These are phyloP conservation scores for Melanogrammus aeglefinus DNA, from an alignment of 2,797 vertebrate species.

Conservation along the genomic window DNA sequence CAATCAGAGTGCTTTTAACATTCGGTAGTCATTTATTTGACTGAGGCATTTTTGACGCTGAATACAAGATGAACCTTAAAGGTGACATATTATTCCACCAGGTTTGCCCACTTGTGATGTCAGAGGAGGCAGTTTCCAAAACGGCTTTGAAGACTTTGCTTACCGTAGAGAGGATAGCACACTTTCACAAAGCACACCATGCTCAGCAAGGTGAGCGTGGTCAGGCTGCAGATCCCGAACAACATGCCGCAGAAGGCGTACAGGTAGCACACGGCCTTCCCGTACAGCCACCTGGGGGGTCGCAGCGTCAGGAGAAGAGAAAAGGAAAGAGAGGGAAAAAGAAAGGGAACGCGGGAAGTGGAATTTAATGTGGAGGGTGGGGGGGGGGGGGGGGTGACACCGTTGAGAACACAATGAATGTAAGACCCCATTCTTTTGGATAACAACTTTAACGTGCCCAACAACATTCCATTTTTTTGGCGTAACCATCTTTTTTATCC, in stretches of 20 bases:
- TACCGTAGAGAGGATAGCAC: conserved; percentile 78
- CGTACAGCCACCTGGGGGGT: conserved; percentile 69
- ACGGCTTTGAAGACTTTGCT: conserved; percentile 21
- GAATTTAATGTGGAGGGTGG: no score
- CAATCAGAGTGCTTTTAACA: no score
- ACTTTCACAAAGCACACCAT: conserved; percentile 82
- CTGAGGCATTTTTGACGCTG: no score
- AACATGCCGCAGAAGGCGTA: conserved; percentile 81
- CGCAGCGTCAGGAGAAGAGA: conserved; percentile 8
- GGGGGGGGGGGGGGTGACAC: not conserved
- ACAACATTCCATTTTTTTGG: not conserved
- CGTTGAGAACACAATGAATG: conserved; percentile 14
- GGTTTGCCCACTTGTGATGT: no score
- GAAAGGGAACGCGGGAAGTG: conserved; percentile 16
- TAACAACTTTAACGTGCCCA: not conserved
- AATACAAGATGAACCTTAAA: no score
- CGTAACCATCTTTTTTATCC: not conserved
- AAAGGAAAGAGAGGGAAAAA: conserved; percentile 34
- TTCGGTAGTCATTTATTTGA: no score
- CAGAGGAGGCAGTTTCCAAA: no score
- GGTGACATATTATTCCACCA: no score
- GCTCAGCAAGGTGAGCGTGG: conserved; percentile 77
- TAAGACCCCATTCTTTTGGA: conserved; percentile 16
- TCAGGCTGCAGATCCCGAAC: conserved; percentile 80
- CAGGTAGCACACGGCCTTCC: conserved; percentile 63